These are phyloP conservation scores for Caenorhabditis virilis DNA, from an alignment of 2,888 invertebrate genomes.

Conservation along the genomic window DNA sequence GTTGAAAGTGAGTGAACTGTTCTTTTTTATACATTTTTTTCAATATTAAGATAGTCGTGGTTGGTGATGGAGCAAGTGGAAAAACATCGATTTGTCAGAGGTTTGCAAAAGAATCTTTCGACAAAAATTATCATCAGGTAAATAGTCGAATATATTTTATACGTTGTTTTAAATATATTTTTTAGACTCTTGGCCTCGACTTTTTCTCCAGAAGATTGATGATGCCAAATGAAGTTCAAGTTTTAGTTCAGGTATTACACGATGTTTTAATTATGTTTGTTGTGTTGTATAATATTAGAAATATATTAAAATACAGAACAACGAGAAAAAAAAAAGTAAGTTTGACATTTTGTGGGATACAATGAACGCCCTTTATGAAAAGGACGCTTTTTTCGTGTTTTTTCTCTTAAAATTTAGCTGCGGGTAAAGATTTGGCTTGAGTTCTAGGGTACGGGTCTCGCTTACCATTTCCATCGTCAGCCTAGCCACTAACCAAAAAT, in stretches of 20 bases:
- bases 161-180: conserved; percentile 2
- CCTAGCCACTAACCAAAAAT: no score
- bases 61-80: conserved; percentile 82
- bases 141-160: not conserved
- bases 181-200: conserved; percentile 77
- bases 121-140: conserved; percentile 71
- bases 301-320: no score
- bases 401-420: no score
- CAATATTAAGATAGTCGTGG: conserved; percentile 70
- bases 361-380: no score
- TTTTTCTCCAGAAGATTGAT: conserved; percentile 77
- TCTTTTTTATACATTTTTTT: conserved; percentile 1
- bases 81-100: conserved; percentile 73
- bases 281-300: no score
- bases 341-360: no score
- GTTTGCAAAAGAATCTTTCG: conserved; percentile 78
- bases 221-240: conserved; percentile 72
- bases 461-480: no score
- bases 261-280: no score
- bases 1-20: conserved; percentile 13
- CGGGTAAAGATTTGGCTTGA: no score
- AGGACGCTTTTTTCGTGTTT: no score
- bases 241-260: conserved; percentile 61
- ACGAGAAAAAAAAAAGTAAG: no score
- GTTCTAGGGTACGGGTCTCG: no score